Evolutionary conservation across 1,140 invertebrate genomes (phyloP).

Genomic region (Elysia chlorotica): DNA sequence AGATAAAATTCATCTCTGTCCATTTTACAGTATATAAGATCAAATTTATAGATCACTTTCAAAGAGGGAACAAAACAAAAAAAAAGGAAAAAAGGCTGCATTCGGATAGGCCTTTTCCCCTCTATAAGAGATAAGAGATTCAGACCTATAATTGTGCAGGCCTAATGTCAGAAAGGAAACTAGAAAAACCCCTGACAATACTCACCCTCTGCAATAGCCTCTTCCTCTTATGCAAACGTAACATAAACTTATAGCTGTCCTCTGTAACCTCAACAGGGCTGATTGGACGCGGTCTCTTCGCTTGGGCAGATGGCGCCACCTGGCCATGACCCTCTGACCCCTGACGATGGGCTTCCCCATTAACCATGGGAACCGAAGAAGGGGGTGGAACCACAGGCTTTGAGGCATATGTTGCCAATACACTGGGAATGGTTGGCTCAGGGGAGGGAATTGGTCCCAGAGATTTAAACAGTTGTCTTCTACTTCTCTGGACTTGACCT

Average conservation of each 20-base stretch:
- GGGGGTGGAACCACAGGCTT: too few species aligned
- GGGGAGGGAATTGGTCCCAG: conserved; percentile 50
- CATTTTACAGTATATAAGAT: background rate
- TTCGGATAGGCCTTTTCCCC: too few species aligned
- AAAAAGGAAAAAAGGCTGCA: too few species aligned
- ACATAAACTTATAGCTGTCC: conserved; percentile 72
- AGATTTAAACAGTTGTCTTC: conserved; percentile 51
- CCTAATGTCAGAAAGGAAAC: background rate
- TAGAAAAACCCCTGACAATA: too few species aligned
- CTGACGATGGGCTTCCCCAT: too few species aligned
- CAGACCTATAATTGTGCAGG: background rate
- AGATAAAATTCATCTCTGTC: too few species aligned
- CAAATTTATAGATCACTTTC: background rate
- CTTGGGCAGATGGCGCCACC: too few species aligned
- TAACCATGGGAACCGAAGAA: too few species aligned
- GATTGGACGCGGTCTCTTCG: conserved; percentile 44
- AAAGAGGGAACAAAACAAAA: background rate
- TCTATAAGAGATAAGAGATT: background rate
- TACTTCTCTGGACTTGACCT: conserved; percentile 47
- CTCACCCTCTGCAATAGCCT: conserved; percentile 43
- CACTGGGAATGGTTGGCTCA: conserved; percentile 48
- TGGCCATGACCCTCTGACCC: too few species aligned
- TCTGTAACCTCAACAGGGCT: conserved; percentile 70
- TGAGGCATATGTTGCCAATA: conserved; percentile 50
- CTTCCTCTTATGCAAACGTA: conserved; percentile 67